These are phyloP conservation scores for Pangasianodon hypophthalmus DNA, from an alignment of 2,113 vertebrate genomes.

Conservation along the genomic window DNA sequence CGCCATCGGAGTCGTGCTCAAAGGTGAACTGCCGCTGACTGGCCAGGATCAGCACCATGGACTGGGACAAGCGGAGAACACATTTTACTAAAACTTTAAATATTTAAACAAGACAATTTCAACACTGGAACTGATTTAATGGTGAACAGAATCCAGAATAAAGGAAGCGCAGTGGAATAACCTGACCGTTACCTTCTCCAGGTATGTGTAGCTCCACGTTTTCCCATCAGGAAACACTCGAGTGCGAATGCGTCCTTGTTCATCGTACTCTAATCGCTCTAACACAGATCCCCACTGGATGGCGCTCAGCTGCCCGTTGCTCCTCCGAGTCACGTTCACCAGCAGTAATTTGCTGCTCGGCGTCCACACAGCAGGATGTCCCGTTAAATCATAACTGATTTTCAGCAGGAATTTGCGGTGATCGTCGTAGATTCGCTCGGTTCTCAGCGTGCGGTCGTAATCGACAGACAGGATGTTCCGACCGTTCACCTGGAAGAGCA, in stretches of 20 bases:
- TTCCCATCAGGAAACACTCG: constrained; percentile 95
- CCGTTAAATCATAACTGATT: constrained; percentile 90
- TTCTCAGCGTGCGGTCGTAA: constrained; percentile 94
- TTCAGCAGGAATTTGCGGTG: constrained; percentile 97
- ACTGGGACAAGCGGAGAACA: constrained; percentile 72
- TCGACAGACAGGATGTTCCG: constrained; percentile 98
- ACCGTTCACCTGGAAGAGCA: constrained; percentile 86
- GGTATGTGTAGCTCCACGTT: constrained; percentile 97
- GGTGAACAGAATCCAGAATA: constrained; percentile 19
- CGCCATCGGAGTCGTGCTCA: constrained; percentile 90
- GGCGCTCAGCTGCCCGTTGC: constrained; percentile 90
- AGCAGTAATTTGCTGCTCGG: constrained; percentile 97
- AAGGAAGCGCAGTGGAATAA: constrained; percentile 47
- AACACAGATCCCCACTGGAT: constrained; percentile 90
- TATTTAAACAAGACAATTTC: neutral
- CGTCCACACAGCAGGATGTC: constrained; percentile 94
- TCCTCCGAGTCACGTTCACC: constrained; percentile 92
- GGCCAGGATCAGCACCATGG: constrained; percentile 95
- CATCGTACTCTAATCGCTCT: constrained; percentile 90
- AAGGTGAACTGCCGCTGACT: constrained; percentile 99
- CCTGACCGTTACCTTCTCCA: constrained; percentile 87
- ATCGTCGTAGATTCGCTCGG: constrained; percentile 98
- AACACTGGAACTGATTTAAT: neutral
- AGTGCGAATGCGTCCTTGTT: constrained; percentile 89
- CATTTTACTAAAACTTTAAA: neutral